Evolutionary conservation across 1,140 invertebrate species (phyloP), one percentile per base, ranked within the genome.

Genomic region (Caenorhabditis latens): DNA sequence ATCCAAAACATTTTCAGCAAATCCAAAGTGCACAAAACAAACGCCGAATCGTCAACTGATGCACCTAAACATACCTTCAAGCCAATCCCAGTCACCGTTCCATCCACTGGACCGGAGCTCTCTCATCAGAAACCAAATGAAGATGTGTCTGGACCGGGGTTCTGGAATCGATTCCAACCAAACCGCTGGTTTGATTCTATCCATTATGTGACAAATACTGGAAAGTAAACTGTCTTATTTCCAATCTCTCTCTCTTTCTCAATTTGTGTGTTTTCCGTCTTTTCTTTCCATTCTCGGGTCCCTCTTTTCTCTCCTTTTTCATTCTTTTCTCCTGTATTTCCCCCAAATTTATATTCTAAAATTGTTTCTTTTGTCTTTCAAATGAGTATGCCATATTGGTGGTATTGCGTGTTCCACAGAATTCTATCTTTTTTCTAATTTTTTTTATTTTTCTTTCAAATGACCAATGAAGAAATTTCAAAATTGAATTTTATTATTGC

Each of bases 161-260:
- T 90, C 71, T 90, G 90, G 90, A 90, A 89, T 71, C 85, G 88
- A 88, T 90, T 90, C 85, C 90, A 90, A 85, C 90, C 90, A 14
- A 90, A 90, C 14, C 85, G 89, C 21, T 90, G 90, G 90, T 90
- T 79, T 32, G 71, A 79, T 79, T 79, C 71, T 11, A 79, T 79
- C 42, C 71, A 79, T 14, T 79, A 79, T 79, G 71, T 79, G 71
- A 79, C 71, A 14, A 79, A 79, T 53, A 79, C 71, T n/a, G 71
- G 71, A 79, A 79, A 79, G n/a, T 79, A 79, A 79, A 79, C 21
- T 21, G 16, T 8, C 16, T 71, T 1, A 43, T 43, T 46, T 19
- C 46, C 6, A 19, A 19, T 13, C 3, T n/a, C 46, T 16, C 16
- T 11, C 65, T 71, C 65, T 71, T 42, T 43, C 16, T 46, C 24